Conservation (phyloP, 2,113 vertebrate species). For the Condylura cristata region DNA sequence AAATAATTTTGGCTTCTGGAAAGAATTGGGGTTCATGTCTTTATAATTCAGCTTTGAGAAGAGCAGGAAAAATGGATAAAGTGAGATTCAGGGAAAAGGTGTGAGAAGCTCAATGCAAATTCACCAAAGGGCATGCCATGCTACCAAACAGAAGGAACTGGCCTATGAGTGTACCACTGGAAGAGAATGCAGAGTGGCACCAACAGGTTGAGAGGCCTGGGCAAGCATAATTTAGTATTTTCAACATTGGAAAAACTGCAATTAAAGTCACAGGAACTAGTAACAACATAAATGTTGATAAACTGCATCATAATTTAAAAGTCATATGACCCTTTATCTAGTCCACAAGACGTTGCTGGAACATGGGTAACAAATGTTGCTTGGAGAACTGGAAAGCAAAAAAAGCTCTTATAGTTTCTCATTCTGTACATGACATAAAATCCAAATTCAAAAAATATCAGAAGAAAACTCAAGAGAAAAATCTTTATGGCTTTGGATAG, state of each 20-base stretch:
- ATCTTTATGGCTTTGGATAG: background rate
- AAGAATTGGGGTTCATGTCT: background rate
- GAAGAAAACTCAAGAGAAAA: background rate
- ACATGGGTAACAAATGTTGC: background rate
- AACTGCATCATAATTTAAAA: background rate
- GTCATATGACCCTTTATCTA: background rate
- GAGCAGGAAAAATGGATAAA: background rate
- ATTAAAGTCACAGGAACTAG: background rate
- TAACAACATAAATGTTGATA: background rate
- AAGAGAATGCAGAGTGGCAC: background rate
- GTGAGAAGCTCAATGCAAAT: background rate
- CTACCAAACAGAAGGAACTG: background rate
- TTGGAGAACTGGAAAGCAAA: background rate
- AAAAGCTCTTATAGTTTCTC: background rate
- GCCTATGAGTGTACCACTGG: background rate
- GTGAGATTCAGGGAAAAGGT: background rate
- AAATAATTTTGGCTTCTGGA: background rate
- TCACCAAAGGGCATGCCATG: background rate
- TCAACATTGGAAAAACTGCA: background rate
- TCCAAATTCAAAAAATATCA: background rate
- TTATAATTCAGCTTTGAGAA: constrained; percentile 13
- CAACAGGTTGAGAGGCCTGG: background rate
- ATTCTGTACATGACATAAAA: background rate
- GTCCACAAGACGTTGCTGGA: background rate
- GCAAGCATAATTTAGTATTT: background rate